A percentile compares a stretch with the other conserved stretches of the same genome.
Conservation (phyloP, 2,888 invertebrate species). For the Habrosyne pyritoides region DNA sequence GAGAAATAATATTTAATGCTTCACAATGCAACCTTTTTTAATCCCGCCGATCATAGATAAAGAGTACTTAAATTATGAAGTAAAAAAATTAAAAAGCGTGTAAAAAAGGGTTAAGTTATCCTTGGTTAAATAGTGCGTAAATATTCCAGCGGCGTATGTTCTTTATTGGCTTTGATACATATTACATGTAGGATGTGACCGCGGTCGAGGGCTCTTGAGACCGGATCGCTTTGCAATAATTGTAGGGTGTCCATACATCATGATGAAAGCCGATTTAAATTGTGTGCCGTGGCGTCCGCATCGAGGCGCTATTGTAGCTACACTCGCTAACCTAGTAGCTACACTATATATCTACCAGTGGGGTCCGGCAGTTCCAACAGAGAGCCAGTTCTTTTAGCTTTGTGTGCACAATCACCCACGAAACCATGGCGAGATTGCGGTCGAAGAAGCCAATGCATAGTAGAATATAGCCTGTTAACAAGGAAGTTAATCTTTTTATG, state of each 20-base stretch:
- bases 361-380: too few species aligned
- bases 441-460: too few species aligned
- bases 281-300: too few species aligned
- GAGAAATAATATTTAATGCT: slow-evolving; percentile 24
- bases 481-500: too few species aligned
- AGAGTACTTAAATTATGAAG: slow-evolving; percentile 10
- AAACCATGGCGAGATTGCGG: too few species aligned
- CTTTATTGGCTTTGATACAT: slow-evolving; percentile 38
- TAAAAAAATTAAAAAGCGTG: slow-evolving; percentile 16
- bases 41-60: slow-evolving; percentile 17
- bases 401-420: too few species aligned
- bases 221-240: slow-evolving; percentile 37
- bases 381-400: too few species aligned
- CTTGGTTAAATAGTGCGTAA: slow-evolving; percentile 56
- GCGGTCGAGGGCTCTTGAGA: slow-evolving; percentile 19
- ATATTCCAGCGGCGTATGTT: slow-evolving; percentile 55
- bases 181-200: slow-evolving; percentile 19
- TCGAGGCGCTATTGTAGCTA: too few species aligned
- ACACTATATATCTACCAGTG: too few species aligned
- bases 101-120: slow-evolving; percentile 30
- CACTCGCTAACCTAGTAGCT: too few species aligned
- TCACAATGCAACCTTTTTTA: slow-evolving; percentile 24
- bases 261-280: too few species aligned
- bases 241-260: slow-evolving; percentile 26
- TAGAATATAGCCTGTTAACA: too few species aligned